Conservation (phyloP, 2,797 vertebrate genomes). For the Iguana delicatissima region DNA sequence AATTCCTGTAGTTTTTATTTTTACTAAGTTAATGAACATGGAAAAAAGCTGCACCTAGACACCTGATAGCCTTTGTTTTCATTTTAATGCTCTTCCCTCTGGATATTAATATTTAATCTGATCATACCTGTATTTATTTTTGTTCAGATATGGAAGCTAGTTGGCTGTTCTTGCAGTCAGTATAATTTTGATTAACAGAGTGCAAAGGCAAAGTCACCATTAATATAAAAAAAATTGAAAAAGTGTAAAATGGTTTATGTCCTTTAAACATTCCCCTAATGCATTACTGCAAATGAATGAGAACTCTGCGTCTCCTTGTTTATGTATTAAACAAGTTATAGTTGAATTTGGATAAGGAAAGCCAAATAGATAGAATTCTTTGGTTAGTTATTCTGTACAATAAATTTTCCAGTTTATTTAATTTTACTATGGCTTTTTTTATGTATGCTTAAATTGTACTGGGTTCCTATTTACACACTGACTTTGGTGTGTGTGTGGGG, state of each 20-base stretch:
- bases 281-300: not conserved
- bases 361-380: not conserved
- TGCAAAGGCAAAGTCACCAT: not conserved
- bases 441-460: constrained; percentile 34
- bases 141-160: not conserved
- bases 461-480: not conserved
- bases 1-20: not conserved
- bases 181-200: not conserved
- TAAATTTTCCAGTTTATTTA: constrained; percentile 5
- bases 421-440: constrained; percentile 51
- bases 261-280: not conserved
- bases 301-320: not conserved
- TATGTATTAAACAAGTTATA: not conserved
- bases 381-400: not conserved
- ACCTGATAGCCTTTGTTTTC: not conserved
- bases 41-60: not conserved
- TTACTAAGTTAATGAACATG: not conserved
- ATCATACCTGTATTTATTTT: not conserved
- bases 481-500: too few relatives aligned
- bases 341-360: not conserved
- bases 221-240: not conserved
- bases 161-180: not conserved
- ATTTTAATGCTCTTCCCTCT: not conserved
- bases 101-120: not conserved
- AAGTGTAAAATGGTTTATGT: not conserved